Evolutionary conservation across 1,140 invertebrate genomes (phyloP), one percentile per base, ranked within the genome.

Genomic region (Berghia stephanieae): DNA sequence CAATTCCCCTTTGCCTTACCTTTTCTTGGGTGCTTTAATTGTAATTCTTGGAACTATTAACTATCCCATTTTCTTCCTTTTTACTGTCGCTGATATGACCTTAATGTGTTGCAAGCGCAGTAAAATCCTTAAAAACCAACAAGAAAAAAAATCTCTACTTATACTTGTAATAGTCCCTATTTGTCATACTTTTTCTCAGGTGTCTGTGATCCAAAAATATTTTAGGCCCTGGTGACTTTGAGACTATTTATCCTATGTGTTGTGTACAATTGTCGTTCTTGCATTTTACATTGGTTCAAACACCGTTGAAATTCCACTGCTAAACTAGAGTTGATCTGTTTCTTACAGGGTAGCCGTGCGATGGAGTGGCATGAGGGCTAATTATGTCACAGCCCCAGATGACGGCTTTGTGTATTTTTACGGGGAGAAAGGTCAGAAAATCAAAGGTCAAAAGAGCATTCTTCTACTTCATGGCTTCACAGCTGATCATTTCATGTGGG

Each of bases 401-500:
- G 80, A 79, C 21, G 55, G 78, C 10, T 80, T 75, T 18, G 79
- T 40, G 21, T 80, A 83, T 34, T 83, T 81, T 70, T 87, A 86
- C 77, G 86, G 83, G 18, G 84, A 87, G 74, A 85, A 80, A 73
- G 84, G 86, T 13, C 69, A 69, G 0, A 75, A 63, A 43, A 69
- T 71, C 2, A 78, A 80, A 72, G 80, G 78, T 55, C 78, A 78
- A 31, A 80, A 81, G n/a, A 83, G 79, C 40, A 83, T 87, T 16
- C 49, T 87, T 3, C 70, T 87, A 4, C 46, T 87, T 18, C 86
- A 87, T 83, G 86, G 86, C 13, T 87, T 87, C 76, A 81, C 83
- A 3, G 84, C 86, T 44, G 84, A 84, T 74, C 85, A 87, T 73
- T 86, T 83, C 71, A 86, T 86, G 84, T 86, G 84, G 84, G 80